phyloP scores from a whole-genome alignment of 2,797 vertebrate genomes.

The Tangara arthus region DNA sequence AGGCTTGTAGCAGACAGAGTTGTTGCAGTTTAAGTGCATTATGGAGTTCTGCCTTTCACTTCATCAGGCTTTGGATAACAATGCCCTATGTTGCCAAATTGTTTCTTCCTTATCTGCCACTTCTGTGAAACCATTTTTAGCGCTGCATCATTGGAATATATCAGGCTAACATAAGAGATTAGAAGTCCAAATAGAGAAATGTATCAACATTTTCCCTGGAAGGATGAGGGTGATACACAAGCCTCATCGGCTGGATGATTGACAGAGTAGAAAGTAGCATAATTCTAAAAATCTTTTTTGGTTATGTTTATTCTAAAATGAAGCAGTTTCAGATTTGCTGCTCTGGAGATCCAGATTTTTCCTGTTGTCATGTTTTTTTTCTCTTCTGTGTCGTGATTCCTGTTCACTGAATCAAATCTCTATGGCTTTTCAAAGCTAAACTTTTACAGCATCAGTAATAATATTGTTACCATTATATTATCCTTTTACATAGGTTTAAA shows the following conservation, averaged over 20 bases:
- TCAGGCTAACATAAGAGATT: neutral
- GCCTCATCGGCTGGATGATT: accelerated
- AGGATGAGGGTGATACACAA: neutral
- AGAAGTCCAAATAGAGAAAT: neutral
- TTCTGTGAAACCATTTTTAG: neutral
- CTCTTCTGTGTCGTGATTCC: neutral
- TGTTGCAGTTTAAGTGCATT: neutral
- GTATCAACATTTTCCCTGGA: neutral
- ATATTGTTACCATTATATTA: constrained; percentile 18
- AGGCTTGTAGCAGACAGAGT: neutral
- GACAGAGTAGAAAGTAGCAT: accelerated
- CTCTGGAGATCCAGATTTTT: neutral
- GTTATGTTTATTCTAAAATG: neutral
- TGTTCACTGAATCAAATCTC: neutral
- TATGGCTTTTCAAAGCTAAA: neutral
- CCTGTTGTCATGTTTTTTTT: neutral
- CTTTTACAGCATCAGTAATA: neutral
- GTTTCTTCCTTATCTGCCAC: neutral
- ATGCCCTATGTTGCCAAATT: neutral
- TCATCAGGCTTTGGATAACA: neutral
- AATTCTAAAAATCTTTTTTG: neutral
- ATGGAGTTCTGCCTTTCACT: neutral
- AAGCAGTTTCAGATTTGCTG: neutral
- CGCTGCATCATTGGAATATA: neutral
- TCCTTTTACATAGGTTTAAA: neutral